These are phyloP conservation scores for Pterocles gutturalis DNA, from an alignment of 2,113 vertebrate genomes.

Conservation along the genomic window DNA sequence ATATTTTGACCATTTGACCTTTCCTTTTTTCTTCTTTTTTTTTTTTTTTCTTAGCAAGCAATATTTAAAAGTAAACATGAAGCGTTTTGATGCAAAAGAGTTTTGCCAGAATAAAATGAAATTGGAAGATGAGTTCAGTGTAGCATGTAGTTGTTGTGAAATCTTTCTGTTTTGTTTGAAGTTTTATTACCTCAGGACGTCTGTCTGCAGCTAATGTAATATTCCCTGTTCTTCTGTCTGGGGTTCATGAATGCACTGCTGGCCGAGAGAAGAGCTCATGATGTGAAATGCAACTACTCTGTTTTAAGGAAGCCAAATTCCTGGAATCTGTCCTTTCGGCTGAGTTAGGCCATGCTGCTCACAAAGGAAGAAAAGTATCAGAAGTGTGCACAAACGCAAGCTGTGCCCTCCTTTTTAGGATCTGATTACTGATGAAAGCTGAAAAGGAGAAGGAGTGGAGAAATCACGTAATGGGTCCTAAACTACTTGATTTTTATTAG, in stretches of 20 bases:
- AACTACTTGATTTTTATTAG: constrained; percentile 5
- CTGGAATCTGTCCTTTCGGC: neutral
- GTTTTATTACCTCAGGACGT: constrained; percentile 44
- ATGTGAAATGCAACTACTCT: neutral
- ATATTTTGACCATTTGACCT: constrained; percentile 19
- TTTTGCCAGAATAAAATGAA: constrained; percentile 54
- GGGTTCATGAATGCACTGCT: constrained; percentile 11
- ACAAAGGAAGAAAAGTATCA: neutral
- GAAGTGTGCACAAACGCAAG: neutral
- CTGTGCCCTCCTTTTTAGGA: neutral
- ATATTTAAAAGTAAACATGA: constrained; percentile 56
- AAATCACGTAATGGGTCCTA: neutral
- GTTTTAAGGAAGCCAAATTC: neutral
- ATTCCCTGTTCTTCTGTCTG: constrained; percentile 45
- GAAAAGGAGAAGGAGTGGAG: neutral
- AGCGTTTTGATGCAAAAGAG: neutral
- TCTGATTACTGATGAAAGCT: neutral
- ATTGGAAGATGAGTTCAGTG: constrained; percentile 29
- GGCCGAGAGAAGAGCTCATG: neutral
- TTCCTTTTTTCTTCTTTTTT: neutral
- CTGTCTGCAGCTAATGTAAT: constrained; percentile 38
- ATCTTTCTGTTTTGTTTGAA: constrained; percentile 68
- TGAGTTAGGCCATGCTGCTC: neutral
- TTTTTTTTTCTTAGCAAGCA: neutral
- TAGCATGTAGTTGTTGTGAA: constrained; percentile 36